These are phyloP conservation scores for Nymphalis io DNA, from an alignment of 1,140 invertebrate genomes.

Conservation along the genomic window DNA sequence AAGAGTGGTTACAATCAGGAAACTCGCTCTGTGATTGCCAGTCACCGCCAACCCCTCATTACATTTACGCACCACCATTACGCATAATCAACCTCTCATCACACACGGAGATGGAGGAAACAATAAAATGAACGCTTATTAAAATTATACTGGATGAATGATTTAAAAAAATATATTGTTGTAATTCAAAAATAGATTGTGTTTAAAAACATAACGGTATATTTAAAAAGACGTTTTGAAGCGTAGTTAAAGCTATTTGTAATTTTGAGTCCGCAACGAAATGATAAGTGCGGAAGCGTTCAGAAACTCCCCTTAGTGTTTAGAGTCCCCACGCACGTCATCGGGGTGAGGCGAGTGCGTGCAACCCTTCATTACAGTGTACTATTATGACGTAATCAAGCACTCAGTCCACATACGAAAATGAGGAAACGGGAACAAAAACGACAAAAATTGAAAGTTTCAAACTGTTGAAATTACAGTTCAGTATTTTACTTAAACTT, in stretches of 20 bases:
- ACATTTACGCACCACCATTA: slow-evolving; percentile 72
- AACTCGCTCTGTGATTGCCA: slow-evolving; percentile 56
- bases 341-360: slow-evolving; percentile 53
- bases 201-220: neutral
- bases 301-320: slow-evolving; percentile 57
- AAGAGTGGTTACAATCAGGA: slow-evolving; percentile 64
- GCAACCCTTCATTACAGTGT: slow-evolving; percentile 70
- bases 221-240: neutral
- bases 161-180: slow-evolving; percentile 2
- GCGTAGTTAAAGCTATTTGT: slow-evolving; percentile 17
- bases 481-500: slow-evolving; percentile 1
- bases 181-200: slow-evolving; percentile 13
- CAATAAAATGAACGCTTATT: slow-evolving; percentile 61
- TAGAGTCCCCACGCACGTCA: slow-evolving; percentile 66
- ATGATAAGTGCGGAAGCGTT: slow-evolving; percentile 70
- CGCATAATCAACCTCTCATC: slow-evolving; percentile 70
- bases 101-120: slow-evolving; percentile 67
- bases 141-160: slow-evolving; percentile 22
- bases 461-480: slow-evolving; percentile 14
- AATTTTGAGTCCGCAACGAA: slow-evolving; percentile 61
- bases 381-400: slow-evolving; percentile 75
- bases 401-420: slow-evolving; percentile 59
- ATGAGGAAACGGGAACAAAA: slow-evolving; percentile 53
- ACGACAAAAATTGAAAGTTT: neutral
- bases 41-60: slow-evolving; percentile 65